Percentiles rank a stretch among this genome's conserved stretches.
Evolutionary conservation across 2,888 invertebrate species (phyloP).

Genomic region (Drosophila buzzatii): DNA sequence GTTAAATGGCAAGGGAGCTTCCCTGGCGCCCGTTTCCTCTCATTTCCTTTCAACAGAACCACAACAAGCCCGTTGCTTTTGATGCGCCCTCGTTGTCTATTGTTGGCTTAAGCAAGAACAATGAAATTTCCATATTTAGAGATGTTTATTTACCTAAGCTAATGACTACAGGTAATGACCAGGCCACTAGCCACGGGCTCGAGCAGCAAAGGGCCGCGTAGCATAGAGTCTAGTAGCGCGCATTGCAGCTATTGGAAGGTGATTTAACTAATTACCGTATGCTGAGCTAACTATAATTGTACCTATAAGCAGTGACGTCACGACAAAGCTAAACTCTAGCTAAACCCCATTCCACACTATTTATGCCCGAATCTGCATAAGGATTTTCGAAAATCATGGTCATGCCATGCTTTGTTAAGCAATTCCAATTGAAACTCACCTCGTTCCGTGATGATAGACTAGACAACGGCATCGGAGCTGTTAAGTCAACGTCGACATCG

Average conservation of each 20-base stretch:
- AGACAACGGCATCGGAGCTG: conserved; percentile 87
- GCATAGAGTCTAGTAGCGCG: conserved; percentile 5
- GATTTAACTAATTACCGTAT: conserved; percentile 42
- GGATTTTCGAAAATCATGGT: neutral
- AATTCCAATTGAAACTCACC: conserved; percentile 69
- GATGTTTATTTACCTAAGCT: conserved; percentile 68
- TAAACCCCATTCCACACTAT: neutral
- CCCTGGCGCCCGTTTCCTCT: conserved; percentile 53
- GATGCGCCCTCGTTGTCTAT: conserved; percentile 56
- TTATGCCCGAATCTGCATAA: neutral
- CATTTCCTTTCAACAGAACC: conserved; percentile 56
- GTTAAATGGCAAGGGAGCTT: conserved; percentile 58
- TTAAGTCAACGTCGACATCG: conserved; percentile 90
- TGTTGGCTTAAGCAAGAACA: conserved; percentile 54
- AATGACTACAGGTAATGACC: conserved; percentile 58
- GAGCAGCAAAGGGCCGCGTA: neutral
- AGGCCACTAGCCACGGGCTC: conserved; percentile 20
- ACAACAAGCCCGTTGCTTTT: conserved; percentile 55
- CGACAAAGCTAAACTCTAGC: neutral
- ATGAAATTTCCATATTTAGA: conserved; percentile 68
- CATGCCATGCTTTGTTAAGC: neutral
- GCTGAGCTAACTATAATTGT: conserved; percentile 16
- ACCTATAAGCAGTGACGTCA: neutral
- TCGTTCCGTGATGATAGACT: conserved; percentile 83
- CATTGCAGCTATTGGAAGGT: conserved; percentile 44